phyloP scores from a whole-genome alignment of 2,888 invertebrate genomes.

The Chrysodeixis includens region DNA sequence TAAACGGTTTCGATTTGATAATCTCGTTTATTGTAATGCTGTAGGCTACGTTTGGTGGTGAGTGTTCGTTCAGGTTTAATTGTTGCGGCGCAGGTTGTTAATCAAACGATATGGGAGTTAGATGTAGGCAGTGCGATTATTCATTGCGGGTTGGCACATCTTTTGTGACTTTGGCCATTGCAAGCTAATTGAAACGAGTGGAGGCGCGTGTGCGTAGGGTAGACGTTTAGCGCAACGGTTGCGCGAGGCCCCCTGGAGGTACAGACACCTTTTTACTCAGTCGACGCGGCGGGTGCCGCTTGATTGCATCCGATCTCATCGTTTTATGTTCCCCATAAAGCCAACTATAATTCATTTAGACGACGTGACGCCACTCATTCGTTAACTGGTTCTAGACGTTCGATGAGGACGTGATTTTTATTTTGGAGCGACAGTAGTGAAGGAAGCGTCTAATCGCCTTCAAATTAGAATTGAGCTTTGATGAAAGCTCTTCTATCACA shows the following conservation, averaged over 20 bases:
- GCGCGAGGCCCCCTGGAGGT: conserved; percentile 78
- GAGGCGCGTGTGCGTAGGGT: conserved; percentile 78
- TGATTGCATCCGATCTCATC: conserved; percentile 89
- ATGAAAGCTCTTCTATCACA: conserved; percentile 44
- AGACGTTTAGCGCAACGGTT: conserved; percentile 83
- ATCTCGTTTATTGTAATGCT: conserved; percentile 45
- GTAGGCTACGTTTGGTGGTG: conserved; percentile 23
- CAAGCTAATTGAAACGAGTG: conserved; percentile 87
- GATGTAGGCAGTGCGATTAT: conserved; percentile 60
- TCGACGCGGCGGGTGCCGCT: conserved; percentile 85
- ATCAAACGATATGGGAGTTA: conserved; percentile 48
- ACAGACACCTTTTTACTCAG: conserved; percentile 86
- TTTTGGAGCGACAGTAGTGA: conserved; percentile 52
- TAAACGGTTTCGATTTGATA: conserved; percentile 50
- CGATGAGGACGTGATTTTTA: conserved; percentile 61
- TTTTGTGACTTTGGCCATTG: conserved; percentile 79
- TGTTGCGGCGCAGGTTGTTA: conserved; percentile 42
- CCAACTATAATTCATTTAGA: conserved; percentile 89
- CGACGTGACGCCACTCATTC: conserved; percentile 88
- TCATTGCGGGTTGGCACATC: conserved; percentile 68
- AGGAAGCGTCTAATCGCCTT: conserved; percentile 56
- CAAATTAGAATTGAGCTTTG: conserved; percentile 55
- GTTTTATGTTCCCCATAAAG: conserved; percentile 88
- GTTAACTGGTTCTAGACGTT: conserved; percentile 83
- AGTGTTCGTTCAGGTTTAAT: conserved; percentile 45